Evolutionary conservation across 1,140 invertebrate species (phyloP).

Genomic region (Theocolax elegans): DNA sequence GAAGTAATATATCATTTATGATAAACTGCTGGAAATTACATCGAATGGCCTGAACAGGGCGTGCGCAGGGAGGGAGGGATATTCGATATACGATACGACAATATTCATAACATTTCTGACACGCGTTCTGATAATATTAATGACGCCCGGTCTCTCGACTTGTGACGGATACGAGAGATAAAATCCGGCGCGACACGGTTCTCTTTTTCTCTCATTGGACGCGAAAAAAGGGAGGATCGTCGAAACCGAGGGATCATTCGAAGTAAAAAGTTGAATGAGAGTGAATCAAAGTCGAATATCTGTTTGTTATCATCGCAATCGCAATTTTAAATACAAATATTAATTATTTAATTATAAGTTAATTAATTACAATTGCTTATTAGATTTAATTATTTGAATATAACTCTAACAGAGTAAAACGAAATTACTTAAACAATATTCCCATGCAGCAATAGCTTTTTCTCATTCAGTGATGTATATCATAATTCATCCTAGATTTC

Average conservation of each 20-base stretch:
- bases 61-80: neutral
- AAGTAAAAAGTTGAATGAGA: neutral
- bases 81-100: conserved; percentile 27
- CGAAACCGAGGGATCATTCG: neutral
- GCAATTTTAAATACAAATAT: no score
- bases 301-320: no score
- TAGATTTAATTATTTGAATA: no score
- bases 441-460: no score
- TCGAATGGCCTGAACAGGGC: neutral
- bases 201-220: neutral
- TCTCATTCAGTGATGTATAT: no score
- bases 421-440: no score
- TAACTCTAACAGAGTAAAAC: no score
- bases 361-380: no score
- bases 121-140: conserved; percentile 31
- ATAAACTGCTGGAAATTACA: conserved; percentile 38
- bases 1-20: conserved; percentile 38
- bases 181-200: neutral
- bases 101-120: conserved; percentile 36
- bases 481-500: no score
- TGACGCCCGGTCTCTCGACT: neutral
- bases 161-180: conserved; percentile 15
- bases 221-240: neutral
- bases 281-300: no score
- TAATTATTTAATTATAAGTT: no score